Evolutionary conservation across 2,888 invertebrate species (phyloP), one percentile per base, ranked within the genome.

Genomic region (Amiota communis): DNA sequence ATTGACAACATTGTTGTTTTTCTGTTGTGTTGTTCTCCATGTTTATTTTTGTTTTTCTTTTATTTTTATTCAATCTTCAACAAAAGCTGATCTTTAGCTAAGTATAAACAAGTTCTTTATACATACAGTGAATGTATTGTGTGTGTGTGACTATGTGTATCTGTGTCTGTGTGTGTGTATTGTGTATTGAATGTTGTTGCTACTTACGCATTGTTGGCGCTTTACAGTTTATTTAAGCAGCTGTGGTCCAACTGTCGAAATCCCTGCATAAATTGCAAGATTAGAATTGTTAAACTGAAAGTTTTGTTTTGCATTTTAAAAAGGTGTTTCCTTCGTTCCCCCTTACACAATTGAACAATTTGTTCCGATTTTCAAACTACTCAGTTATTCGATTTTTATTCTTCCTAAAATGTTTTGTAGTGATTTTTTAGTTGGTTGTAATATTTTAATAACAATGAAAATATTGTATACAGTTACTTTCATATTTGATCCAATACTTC

Each of bases 241-340:
- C 81, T 83, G 84, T 80, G 79, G 80, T 85, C 84, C 81, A 79
- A 81, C 84, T 84, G 79, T 86, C 80, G 76, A 87, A 86, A 85
- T 85, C 85, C 85, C 76, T 80, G 85, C 82, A 86, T 85, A 87
- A 85, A 86, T 86, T 87, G 86, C 80, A 78, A 81, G 85, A 86
- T 85, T 86, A 85, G 86, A 86, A 86, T 85, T 87, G 85, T 85
- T 85, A 86, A 36, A 85, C 85, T 82, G n/a, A 85, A 82, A 82
- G 82, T 82, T 82, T 85, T 82, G 86, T 81, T 82, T 82, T 82
- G 82, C 82, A 82, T 82, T 82, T 82, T 84, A 84, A 82, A 82
- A 82, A 82, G 83, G 81, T 3, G 23, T 84, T 20, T 59, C 20
- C 59, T 51, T 17, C 59, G 59, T 17, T 15, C 20, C 11, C 78